phyloP scores from a whole-genome alignment of 2,113 vertebrate species.

The Boulengeromyrus knoepffleri region DNA sequence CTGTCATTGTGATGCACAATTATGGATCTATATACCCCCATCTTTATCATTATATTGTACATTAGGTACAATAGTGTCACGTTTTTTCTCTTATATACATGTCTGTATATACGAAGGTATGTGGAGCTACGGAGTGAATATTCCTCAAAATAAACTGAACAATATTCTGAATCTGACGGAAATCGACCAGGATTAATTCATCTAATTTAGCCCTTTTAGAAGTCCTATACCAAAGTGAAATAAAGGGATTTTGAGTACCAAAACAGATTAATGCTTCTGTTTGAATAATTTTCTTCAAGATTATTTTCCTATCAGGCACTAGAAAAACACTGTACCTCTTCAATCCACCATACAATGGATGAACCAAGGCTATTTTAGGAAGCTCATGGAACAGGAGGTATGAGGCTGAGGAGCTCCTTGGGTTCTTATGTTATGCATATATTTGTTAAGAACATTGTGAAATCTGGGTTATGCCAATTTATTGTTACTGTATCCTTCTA shows the following conservation, averaged over 20 bases:
- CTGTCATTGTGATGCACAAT: neutral
- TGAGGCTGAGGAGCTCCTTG: neutral
- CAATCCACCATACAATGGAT: neutral
- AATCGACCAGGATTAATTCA: neutral
- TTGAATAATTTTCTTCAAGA: neutral
- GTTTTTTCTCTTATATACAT: neutral
- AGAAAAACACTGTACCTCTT: neutral
- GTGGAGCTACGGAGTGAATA: neutral
- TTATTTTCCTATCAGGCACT: neutral
- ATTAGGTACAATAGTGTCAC: neutral
- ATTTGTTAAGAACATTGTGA: neutral
- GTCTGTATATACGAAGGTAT: neutral
- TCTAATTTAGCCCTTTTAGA: neutral
- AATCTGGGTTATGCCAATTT: neutral
- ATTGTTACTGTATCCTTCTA: neutral
- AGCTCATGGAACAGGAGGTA: neutral
- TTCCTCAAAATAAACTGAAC: neutral
- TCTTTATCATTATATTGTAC: neutral
- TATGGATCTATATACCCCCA: neutral
- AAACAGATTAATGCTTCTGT: neutral
- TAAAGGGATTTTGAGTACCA: neutral
- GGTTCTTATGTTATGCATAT: neutral
- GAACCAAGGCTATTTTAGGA: neutral
- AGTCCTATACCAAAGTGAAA: neutral
- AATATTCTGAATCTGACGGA: neutral